These are phyloP conservation scores for Dynastes tityus DNA, from an alignment of 2,888 invertebrate genomes.

Conservation along the genomic window DNA sequence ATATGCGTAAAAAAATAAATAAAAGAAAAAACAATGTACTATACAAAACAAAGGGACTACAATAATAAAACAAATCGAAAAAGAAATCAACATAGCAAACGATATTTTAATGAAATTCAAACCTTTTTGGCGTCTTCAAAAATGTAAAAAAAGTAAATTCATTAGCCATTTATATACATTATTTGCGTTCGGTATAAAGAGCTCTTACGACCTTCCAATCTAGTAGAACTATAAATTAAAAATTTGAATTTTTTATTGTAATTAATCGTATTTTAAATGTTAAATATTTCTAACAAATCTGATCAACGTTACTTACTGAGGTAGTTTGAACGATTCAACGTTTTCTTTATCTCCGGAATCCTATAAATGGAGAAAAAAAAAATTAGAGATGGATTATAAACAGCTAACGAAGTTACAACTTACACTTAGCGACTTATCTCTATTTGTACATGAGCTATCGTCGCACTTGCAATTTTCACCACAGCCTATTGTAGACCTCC, in stretches of 20 bases:
- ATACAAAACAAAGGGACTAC: conserved; percentile 29
- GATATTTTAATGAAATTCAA: conserved; percentile 7
- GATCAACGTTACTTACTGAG: conserved; percentile 47
- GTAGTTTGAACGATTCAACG: conserved; percentile 52
- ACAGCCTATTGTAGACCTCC: conserved; percentile 72
- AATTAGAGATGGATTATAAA: not conserved
- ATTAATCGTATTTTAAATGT: not conserved
- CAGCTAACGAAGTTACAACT: not conserved
- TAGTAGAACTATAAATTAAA: conserved; percentile 44
- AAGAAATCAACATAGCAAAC: not conserved
- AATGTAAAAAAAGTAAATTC: conserved; percentile 4
- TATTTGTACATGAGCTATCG: conserved; percentile 69
- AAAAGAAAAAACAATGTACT: not conserved
- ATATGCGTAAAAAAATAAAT: too few relatives aligned
- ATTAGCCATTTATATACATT: conserved; percentile 34
- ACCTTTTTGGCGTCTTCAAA: conserved; percentile 31
- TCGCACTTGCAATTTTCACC: conserved; percentile 73
- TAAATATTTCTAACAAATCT: not conserved
- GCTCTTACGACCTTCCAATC: conserved; percentile 35
- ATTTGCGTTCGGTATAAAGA: conserved; percentile 36
- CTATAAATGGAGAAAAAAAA: not conserved
- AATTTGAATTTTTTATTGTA: conserved; percentile 2
- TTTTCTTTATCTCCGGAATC: conserved; percentile 43
- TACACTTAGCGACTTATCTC: conserved; percentile 50
- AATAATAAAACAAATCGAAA: not conserved